Evolutionary conservation across 1,140 invertebrate species (phyloP).

Genomic region (Cephus cinctus): DNA sequence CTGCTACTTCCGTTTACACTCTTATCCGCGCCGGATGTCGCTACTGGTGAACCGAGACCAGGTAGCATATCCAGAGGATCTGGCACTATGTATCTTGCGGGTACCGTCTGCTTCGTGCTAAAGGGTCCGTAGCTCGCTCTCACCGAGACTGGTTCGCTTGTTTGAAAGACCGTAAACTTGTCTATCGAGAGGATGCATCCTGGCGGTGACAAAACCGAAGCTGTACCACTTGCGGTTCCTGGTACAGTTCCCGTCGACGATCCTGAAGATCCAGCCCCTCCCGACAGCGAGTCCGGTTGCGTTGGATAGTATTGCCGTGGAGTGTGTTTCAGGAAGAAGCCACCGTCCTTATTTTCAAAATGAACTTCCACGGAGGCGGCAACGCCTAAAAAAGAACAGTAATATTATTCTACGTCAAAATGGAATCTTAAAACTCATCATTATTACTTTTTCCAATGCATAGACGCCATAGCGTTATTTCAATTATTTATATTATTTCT

Average conservation of each 20-base stretch:
- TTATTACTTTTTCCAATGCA: too few species aligned
- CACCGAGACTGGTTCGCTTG: constrained; percentile 81
- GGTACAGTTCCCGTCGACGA: constrained; percentile 17
- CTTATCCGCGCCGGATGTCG: too few species aligned
- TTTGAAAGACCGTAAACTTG: constrained; percentile 86
- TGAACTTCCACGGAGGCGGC: constrained; percentile 73
- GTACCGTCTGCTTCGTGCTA: constrained; percentile 89
- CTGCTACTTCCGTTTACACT: too few species aligned
- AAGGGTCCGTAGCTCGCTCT: constrained; percentile 89
- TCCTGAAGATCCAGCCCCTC: constrained; percentile 11
- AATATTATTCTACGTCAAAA: too few species aligned
- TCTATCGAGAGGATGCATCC: constrained; percentile 70
- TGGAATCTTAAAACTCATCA: too few species aligned
- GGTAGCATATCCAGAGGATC: constrained; percentile 66
- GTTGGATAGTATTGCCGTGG: constrained; percentile 61
- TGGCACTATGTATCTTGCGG: constrained; percentile 83
- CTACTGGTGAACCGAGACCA: too few species aligned
- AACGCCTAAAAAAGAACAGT: constrained; percentile 40
- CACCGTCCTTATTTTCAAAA: constrained; percentile 86
- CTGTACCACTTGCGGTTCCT: constrained; percentile 10
- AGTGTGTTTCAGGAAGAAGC: constrained; percentile 83
- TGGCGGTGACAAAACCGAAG: constrained; percentile 51
- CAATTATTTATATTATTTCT: too few species aligned
- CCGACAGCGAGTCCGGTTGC: constrained; percentile 6
- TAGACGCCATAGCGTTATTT: too few species aligned